Evolutionary conservation across 2,113 vertebrate genomes (phyloP).

Genomic region (Scomber scombrus): DNA sequence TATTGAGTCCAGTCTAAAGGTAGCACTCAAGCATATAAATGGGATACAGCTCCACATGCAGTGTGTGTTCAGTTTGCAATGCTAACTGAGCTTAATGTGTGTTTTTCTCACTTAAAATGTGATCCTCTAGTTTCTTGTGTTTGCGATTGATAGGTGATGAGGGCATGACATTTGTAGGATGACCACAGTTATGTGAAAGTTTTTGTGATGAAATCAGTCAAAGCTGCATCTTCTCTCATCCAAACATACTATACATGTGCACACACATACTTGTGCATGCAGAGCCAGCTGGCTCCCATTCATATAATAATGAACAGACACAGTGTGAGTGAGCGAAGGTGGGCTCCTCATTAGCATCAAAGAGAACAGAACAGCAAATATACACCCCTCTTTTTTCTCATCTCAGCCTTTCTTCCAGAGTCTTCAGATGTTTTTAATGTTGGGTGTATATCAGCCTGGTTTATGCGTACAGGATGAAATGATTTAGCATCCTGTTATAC

Average conservation of each 20-base stretch:
- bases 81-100: not conserved
- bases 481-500: conserved; percentile 33
- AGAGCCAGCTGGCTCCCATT: conserved; percentile 27
- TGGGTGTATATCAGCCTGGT: conserved; percentile 35
- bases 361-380: conserved; percentile 46
- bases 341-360: conserved; percentile 57
- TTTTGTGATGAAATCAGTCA: conserved; percentile 21
- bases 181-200: not conserved
- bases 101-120: not conserved
- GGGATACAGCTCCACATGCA: not conserved
- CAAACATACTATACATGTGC: not conserved
- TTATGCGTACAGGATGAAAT: conserved; percentile 57
- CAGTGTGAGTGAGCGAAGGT: conserved; percentile 50
- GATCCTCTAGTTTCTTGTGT: not conserved
- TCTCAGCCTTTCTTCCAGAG: conserved; percentile 19
- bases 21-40: conserved; percentile 20
- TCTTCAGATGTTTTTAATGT: conserved; percentile 61
- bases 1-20: conserved; percentile 27
- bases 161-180: conserved; percentile 18
- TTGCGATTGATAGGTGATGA: conserved; percentile 21
- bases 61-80: conserved; percentile 4
- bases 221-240: conserved; percentile 6
- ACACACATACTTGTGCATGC: not conserved
- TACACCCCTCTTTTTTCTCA: not conserved
- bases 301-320: conserved; percentile 46